These are phyloP conservation scores for Hippocampus comes DNA, from an alignment of 2,113 vertebrate genomes.

Conservation along the genomic window DNA sequence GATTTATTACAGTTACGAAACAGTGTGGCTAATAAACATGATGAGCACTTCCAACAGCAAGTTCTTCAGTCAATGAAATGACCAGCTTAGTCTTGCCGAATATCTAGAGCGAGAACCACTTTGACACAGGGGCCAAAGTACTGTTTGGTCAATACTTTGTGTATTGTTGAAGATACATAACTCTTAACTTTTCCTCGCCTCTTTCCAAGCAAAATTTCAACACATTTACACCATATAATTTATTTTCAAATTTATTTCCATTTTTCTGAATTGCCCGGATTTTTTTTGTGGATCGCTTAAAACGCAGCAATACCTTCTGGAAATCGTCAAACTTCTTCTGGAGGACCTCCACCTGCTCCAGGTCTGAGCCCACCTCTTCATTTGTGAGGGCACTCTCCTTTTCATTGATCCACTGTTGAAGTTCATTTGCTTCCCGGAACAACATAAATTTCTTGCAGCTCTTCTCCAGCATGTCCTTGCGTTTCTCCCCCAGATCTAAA, in stretches of 20 bases:
- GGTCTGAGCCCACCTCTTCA: constrained; percentile 91
- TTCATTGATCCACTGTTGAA: constrained; percentile 97
- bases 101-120: too few relatives aligned
- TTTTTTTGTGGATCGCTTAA: background rate
- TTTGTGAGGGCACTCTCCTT: constrained; percentile 89
- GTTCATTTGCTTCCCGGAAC: constrained; percentile 93
- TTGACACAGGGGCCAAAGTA: too few relatives aligned
- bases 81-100: too few relatives aligned
- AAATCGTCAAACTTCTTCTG: constrained; percentile 99
- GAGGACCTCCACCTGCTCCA: constrained; percentile 97
- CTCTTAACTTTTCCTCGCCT: too few relatives aligned
- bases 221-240: too few relatives aligned
- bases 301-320: constrained; percentile 82
- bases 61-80: too few relatives aligned
- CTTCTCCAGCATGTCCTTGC: constrained; percentile 97
- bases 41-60: too few relatives aligned
- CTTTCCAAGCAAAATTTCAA: too few relatives aligned
- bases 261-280: background rate
- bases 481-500: constrained; percentile 89
- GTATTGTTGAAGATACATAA: too few relatives aligned
- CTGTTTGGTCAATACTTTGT: too few relatives aligned
- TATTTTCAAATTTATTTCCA: background rate
- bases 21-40: too few relatives aligned
- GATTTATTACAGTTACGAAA: too few relatives aligned
- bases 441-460: constrained; percentile 99